These are phyloP conservation scores for Macrosteles quadrilineatus DNA, from an alignment of 1,140 invertebrate species.

Conservation along the genomic window DNA sequence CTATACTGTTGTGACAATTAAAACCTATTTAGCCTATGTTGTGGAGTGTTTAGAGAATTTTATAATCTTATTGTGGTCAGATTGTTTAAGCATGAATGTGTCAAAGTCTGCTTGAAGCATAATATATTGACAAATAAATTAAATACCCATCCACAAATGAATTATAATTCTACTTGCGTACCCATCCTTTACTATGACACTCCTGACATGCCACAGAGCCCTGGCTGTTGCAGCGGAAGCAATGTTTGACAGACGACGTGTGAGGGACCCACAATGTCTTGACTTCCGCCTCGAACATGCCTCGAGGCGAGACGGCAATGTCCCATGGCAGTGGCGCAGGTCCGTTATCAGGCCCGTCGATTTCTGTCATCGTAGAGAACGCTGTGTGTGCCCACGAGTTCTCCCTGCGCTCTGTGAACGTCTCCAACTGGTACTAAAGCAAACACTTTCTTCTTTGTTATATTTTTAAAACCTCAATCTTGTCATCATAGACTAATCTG, in stretches of 20 bases:
- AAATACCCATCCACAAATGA: too few relatives aligned
- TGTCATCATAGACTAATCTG: too few relatives aligned
- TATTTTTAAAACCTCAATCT: too few relatives aligned
- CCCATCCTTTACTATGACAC: slow-evolving; percentile 58
- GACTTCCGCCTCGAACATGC: slow-evolving; percentile 54
- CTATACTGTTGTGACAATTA: too few relatives aligned
- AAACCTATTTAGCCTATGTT: too few relatives aligned
- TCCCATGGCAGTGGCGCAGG: slow-evolving; percentile 59
- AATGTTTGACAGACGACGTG: slow-evolving; percentile 59
- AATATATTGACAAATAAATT: not conserved
- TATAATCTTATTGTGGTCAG: not conserved
- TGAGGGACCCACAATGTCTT: slow-evolving; percentile 58
- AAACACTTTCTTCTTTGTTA: not conserved
- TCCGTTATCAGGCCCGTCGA: slow-evolving; percentile 55
- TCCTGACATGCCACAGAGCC: slow-evolving; percentile 55
- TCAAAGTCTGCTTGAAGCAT: not conserved
- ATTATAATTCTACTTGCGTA: slow-evolving; percentile 40
- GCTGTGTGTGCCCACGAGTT: slow-evolving; percentile 59
- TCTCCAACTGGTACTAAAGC: slow-evolving; percentile 59
- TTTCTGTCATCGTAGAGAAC: slow-evolving; percentile 52
- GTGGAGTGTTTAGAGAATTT: too few relatives aligned
- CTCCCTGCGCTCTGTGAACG: slow-evolving; percentile 60
- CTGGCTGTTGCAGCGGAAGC: slow-evolving; percentile 56
- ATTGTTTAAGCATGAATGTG: not conserved
- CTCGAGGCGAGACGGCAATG: slow-evolving; percentile 50